Percentiles rank a stretch among this genome's conserved stretches.
Conservation (phyloP, 2,888 invertebrate genomes). For the Spilosoma lubricipeda region DNA sequence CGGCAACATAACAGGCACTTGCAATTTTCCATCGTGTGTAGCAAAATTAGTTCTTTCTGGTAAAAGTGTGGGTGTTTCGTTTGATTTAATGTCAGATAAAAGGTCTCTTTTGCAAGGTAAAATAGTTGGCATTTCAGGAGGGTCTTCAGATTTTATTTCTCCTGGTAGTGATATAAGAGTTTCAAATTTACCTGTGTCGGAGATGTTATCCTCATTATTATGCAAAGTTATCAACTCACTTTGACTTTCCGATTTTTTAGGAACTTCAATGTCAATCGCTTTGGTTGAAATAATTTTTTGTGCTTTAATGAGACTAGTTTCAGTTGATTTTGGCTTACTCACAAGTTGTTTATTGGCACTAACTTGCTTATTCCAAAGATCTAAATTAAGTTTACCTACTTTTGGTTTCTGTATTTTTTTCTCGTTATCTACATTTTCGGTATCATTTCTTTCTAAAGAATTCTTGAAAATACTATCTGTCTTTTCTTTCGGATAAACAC, state of each 20-base stretch:
- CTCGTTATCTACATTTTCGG: constrained; percentile 2
- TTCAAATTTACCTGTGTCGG: not conserved
- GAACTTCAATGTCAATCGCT: not conserved
- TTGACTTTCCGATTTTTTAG: constrained; percentile 11
- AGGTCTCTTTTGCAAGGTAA: constrained; percentile 9
- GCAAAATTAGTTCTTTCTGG: not conserved
- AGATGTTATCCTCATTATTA: not conserved
- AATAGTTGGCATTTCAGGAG: constrained; percentile 9
- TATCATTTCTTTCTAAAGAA: constrained; percentile 4
- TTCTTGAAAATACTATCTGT: not conserved
- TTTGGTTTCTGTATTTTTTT: constrained; percentile 19
- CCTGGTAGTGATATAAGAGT: not conserved
- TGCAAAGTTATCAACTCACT: not conserved
- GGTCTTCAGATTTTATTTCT: not conserved
- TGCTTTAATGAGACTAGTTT: constrained; percentile 16
- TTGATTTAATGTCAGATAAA: not conserved
- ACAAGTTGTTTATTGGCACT: constrained; percentile 35
- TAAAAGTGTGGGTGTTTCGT: not conserved
- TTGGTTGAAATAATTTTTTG: constrained; percentile 11
- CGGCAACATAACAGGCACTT: constrained; percentile 19
- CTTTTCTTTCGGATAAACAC: not conserved
- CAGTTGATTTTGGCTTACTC: constrained; percentile 6
- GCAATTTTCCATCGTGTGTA: constrained; percentile 11
- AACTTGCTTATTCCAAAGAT: constrained; percentile 40
- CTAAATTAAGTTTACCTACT: constrained; percentile 42